Base-by-base conservation (phyloP, 64 coral and sea anemone genomes). In the Actinia tenebrosa region DNA sequence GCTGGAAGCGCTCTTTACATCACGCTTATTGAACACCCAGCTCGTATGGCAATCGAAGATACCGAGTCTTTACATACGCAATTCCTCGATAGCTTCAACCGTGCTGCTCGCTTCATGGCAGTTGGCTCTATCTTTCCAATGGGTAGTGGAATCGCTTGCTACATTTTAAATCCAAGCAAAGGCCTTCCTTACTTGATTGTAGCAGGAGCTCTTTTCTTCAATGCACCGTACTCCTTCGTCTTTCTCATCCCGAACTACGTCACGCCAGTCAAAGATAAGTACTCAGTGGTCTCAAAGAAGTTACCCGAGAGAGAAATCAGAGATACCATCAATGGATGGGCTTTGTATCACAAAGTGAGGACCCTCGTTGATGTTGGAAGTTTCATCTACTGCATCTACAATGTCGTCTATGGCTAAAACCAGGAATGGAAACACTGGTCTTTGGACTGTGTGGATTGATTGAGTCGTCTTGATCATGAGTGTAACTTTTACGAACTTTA, bases 1-100 rank as follows among this genome's bases (percentile, higher is more conserved):
- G 90, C 85, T 68, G 90, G 90, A 2, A 77, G 77, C 17, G 90
- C 90, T 6, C 50, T 92, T 5, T 92, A 92, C 61, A 92, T 92
- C 45, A 82, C 79, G 15, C 60, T 92, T 20, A 86, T 75, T 10
- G 90, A 92, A 62, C 90, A 92, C 53, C 90, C 90, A 6, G 90
- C 90, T 3, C 60, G 90, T 27, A 92, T 92, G 90, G 60, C 80
- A 37, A 80, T 92, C 16, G 62, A 87, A 14, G 90, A 92, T 52
- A 80, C 63, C 19, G 84, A 92, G 61, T 87, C 85, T 3, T 13
- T 83, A 2, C 90, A 92, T 47, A 78, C 56, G 3, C 85, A 92
- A 52, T 92, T 83, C 53, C 4, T 78, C 1, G 85, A 77, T 9
- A 87, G 84, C 52, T 92, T 92, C 62, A 59, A 92, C 44, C 77